Evolutionary conservation across 1,140 invertebrate species (phyloP).

Genomic region (Globodera ellingtonae): DNA sequence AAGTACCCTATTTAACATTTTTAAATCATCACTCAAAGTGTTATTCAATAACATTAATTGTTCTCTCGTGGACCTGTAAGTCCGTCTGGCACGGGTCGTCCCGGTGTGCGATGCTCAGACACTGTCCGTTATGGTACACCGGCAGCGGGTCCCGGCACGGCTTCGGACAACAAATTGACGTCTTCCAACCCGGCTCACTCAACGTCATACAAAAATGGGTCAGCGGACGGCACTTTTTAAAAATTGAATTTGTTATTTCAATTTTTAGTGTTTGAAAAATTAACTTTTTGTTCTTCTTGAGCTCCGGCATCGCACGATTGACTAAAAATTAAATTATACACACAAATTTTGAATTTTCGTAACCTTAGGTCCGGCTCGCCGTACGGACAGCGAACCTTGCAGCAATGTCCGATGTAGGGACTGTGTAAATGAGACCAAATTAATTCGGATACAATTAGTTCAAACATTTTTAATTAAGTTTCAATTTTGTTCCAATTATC

Average conservation of each 20-base stretch:
- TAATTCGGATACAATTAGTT: not conserved
- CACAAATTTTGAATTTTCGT: not conserved
- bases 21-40: not conserved
- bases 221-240: conserved; percentile 51
- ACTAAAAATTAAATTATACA: conserved; percentile 40
- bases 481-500: too few relatives aligned
- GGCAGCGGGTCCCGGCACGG: conserved; percentile 64
- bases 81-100: conserved; percentile 62
- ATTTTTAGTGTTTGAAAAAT: not conserved
- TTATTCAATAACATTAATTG: not conserved
- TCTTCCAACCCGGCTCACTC: conserved; percentile 64
- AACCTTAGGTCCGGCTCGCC: conserved; percentile 64
- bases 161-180: conserved; percentile 62
- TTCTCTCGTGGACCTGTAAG: conserved; percentile 42
- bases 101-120: conserved; percentile 62
- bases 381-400: conserved; percentile 60
- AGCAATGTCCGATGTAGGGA: conserved; percentile 65
- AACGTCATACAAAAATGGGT: conserved; percentile 64
- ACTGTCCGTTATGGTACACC: conserved; percentile 64
- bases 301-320: conserved; percentile 64
- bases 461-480: too few relatives aligned
- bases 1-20: not conserved
- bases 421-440: conserved; percentile 12
- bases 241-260: not conserved
- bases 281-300: conserved; percentile 58